Base-by-base conservation (phyloP, 2,888 invertebrate species). In the Caradrina kadenii region DNA sequence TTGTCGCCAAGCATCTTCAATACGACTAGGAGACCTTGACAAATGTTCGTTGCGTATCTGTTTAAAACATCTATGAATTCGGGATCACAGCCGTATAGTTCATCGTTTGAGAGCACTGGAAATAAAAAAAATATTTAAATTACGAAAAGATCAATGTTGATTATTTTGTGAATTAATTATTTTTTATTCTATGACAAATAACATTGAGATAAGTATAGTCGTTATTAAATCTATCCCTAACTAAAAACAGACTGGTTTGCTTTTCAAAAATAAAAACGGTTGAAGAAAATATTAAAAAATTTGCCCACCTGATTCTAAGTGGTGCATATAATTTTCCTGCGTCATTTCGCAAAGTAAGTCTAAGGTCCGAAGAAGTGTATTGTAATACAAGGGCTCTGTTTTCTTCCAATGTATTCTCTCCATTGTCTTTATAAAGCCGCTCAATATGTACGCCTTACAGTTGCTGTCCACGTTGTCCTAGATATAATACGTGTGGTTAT, bases 91-190 rank as follows among this genome's bases (percentile, higher is more conserved):
- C 99, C 99, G 89, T 99, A 99, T 52, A 99, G 94, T 69, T 97
- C 96, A 92, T 99, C 99, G 90, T 99, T 99, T 4, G 99, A 99
- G 87, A 99, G 97, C 74, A 99, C 98, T 97, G 83, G 86, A 95
- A 94, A 84, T 82, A 75, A 77, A 62, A n/a, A 49, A 73, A 8
- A 8, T 8, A 26, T 62, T 39, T 42, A n/a, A 15, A 7, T 21
- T 50, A 60, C 7, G 5, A 19, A 13, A 39, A 39, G 39, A 39
- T 13, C 39, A 39, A 13, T 11, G 39, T 39, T 2, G 1, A 35
- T 35, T 7, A 35, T 8, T 35, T 42, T 49, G 19, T 10, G 19
- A 19, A 49, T 19, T 2, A 6, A 48, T 4, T n/a, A 6, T n/a
- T 48, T 48, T n/a, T 48, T n/a, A 35, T 35, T 31, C 31, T 35